Conservation (phyloP, 2,113 vertebrate species). For the Psilopsiagon aymara region DNA sequence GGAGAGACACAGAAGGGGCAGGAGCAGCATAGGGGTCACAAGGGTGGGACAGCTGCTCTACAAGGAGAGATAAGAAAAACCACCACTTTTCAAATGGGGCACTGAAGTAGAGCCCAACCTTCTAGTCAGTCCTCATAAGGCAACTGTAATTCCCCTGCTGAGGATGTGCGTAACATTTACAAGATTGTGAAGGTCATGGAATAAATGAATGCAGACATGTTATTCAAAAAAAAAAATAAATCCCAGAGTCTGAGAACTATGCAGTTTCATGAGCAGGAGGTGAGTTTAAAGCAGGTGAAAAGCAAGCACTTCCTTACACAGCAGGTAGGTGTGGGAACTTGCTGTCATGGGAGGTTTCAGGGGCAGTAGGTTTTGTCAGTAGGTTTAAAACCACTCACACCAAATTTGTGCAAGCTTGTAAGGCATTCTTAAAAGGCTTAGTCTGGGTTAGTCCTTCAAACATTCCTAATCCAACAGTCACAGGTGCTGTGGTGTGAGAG, state of each 20-base stretch:
- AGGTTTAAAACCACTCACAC: not conserved
- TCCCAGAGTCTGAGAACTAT: not conserved
- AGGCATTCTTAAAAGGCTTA: not conserved
- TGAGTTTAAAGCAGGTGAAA: not conserved
- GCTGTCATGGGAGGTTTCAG: not conserved
- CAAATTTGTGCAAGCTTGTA: not conserved
- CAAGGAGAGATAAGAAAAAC: not conserved
- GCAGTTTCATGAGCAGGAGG: not conserved
- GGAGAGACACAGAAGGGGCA: not conserved
- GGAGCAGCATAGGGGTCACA: not conserved
- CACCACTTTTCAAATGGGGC: fast-evolving
- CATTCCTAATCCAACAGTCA: not conserved
- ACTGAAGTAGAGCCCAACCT: not conserved
- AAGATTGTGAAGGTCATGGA: not conserved
- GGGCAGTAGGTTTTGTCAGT: not conserved
- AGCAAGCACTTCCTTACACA: not conserved
- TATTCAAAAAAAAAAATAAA: not conserved
- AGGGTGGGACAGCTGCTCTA: not conserved
- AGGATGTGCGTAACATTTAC: not conserved
- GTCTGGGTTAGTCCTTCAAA: not conserved
- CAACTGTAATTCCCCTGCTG: not conserved
- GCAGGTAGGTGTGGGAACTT: not conserved
- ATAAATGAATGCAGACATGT: not conserved
- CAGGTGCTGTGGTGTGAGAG: not conserved
- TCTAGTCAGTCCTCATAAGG: not conserved